Base-by-base conservation (phyloP, 2,888 invertebrate genomes). In the Synanthedon formicaeformis region DNA sequence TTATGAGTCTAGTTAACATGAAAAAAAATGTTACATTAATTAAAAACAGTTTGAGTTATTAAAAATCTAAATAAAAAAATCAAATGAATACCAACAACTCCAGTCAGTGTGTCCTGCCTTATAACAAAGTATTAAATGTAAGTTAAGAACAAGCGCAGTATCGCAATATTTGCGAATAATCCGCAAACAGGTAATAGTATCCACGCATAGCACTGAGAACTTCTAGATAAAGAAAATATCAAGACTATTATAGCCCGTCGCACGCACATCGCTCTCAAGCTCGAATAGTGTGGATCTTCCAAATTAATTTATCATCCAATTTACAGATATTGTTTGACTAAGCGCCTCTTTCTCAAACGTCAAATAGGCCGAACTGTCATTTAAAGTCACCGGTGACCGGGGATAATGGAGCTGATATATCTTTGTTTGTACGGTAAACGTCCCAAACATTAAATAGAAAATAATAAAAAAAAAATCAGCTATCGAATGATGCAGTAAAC, bases 141-240 rank as follows among this genome's bases (percentile, higher is more conserved):
- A 49, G 49, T 23, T 49, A 49, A 49, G 49, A 49, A 49, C 49
- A 16, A 16, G 49, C 18, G 18, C 16, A 40, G 50, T 27, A 50
- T 50, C 50, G 77, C 71, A 78, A 81, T 74, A 80, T 80, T 80
- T 69, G 74, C 73, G 75, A 77, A 81, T 84, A 81, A 85, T 84
- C 81, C 78, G 67, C 81, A 75, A 83, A 81, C 82, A 73, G 77
- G 85, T 84, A 85, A 82, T 75, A 75, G 70, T 81, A 81, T 72
- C 73, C 75, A 63, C 60, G 63, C 68, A 69, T 67, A 70, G 66
- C 63, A 62, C 73, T 67, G 73, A 69, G 68, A 69, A 70, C 65
- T 66, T 63, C 67, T 63, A 83, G 86, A 87, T 87, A 87, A 86
- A 87, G 86, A 85, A 83, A 86, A 83, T 85, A 87, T 86, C 85